phyloP scores from a whole-genome alignment of 92 coral and sea anemone species.

The Zoanthus solanderi region DNA sequence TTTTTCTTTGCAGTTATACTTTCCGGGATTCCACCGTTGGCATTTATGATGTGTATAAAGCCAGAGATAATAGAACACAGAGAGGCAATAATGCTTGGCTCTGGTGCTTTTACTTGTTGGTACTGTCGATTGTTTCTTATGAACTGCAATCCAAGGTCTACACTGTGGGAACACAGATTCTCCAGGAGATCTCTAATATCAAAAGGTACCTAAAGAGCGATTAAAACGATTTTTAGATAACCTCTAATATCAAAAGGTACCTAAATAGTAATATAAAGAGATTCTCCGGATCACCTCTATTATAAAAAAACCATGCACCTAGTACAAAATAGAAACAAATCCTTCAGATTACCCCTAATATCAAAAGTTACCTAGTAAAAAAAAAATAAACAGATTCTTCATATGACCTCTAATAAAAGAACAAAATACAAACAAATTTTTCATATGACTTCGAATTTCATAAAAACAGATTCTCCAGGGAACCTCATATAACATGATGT shows the following conservation, averaged over 20 bases:
- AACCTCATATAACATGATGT: too few relatives aligned
- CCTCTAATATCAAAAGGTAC: too few relatives aligned
- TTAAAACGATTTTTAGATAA: not conserved
- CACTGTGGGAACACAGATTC: constrained; percentile 74
- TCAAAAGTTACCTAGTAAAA: constrained; percentile 66
- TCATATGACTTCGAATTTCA: too few relatives aligned
- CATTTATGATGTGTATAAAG: constrained; percentile 71
- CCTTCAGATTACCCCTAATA: not conserved
- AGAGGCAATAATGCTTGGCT: constrained; percentile 75
- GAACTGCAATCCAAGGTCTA: constrained; percentile 85
- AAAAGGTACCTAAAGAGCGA: constrained; percentile 68
- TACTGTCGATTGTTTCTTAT: constrained; percentile 62
- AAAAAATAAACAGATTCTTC: not conserved
- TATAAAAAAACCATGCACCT: constrained; percentile 68
- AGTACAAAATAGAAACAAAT: too few relatives aligned
- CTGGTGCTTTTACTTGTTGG: constrained; percentile 78
- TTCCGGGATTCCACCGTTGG: constrained; percentile 68
- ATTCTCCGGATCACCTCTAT: not conserved
- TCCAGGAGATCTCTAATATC: constrained; percentile 68
- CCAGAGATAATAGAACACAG: constrained; percentile 87
- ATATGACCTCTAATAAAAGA: too few relatives aligned
- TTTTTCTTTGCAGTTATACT: constrained; percentile 1
- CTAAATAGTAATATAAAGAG: too few relatives aligned
- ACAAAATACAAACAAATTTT: too few relatives aligned
- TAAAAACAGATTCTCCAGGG: too few relatives aligned